phyloP scores from a whole-genome alignment of 2,797 vertebrate genomes.

The Natrix natrix region DNA sequence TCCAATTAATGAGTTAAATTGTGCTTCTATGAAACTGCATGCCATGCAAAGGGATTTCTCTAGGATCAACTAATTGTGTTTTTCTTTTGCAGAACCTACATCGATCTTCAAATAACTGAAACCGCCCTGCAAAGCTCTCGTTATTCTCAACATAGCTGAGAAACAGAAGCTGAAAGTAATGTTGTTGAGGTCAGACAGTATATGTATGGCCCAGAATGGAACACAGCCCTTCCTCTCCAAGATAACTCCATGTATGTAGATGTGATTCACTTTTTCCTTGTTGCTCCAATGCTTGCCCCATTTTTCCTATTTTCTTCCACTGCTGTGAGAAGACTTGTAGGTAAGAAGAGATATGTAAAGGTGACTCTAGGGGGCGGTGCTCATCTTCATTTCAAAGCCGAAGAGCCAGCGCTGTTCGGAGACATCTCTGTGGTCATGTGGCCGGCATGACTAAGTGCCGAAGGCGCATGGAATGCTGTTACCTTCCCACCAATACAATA shows the following conservation, averaged over 20 bases:
- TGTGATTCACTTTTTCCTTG: background rate
- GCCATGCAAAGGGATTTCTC: background rate
- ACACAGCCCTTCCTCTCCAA: background rate
- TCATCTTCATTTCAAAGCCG: no score
- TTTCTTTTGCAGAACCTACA: background rate
- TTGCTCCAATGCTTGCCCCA: background rate
- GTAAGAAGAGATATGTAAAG: background rate
- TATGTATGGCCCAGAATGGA: background rate
- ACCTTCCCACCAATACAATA: no score
- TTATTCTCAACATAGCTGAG: background rate
- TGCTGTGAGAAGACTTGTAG: background rate
- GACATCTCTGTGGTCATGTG: no score
- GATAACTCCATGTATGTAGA: background rate
- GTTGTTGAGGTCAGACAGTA: background rate
- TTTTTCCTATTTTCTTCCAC: background rate
- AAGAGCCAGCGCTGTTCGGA: no score
- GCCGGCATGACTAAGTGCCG: no score
- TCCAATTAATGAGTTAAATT: background rate
- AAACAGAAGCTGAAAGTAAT: background rate
- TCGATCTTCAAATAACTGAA: background rate
- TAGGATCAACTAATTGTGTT: background rate
- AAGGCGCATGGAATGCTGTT: no score
- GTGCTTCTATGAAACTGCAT: background rate
- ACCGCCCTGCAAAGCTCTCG: background rate
- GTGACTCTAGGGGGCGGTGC: no score